Evolutionary conservation across 2,888 invertebrate genomes (phyloP), one percentile per base, ranked within the genome.

Genomic region (Chymomyza caudatula): DNA sequence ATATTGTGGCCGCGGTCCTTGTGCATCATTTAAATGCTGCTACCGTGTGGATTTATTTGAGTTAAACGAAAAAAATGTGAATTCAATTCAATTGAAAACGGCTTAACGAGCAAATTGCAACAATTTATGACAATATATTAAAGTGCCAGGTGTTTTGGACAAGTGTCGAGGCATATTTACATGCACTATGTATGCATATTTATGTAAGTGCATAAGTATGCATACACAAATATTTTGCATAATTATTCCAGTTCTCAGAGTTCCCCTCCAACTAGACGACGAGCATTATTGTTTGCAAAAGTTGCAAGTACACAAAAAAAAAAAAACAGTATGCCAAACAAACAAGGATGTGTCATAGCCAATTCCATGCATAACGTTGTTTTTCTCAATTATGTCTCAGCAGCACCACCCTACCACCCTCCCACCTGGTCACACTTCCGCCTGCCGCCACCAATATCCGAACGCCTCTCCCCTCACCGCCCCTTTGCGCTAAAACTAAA

Each of bases 71-170:
- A 22, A 17, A n/a, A n/a, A n/a, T n/a, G 17, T 43, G 22, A 13
- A 56, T 13, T 56, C 4, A 42, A 29, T 29, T 15, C 15, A 54
- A 54, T 29, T 23, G 25, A 17, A 54, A 54, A n/a, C 20, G 20
- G 52, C 52, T 23, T 52, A 47, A 47, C n/a, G 20, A 52, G n/a
- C 19, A 52, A 52, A 52, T 52, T 52, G 19, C 49, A 49, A 17
- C 6, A 15, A 17, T 49, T 15, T 19, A 49, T 4, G 6, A 49
- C 11, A 49, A 49, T 15, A 8, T 13, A 49, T n/a, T 15, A 22
- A 15, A 52, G 6, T 52, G 52, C 11, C 3, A 54, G 22, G 4
- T 23, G 29, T 37, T 29, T 37, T 17, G n/a, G 15, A 55, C 37
- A 37, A 13, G 19, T 55, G 29, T 55, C 15, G 15, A 55, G 19